Conservation (phyloP, 2,888 invertebrate genomes). For the Orthosia gracilis region DNA sequence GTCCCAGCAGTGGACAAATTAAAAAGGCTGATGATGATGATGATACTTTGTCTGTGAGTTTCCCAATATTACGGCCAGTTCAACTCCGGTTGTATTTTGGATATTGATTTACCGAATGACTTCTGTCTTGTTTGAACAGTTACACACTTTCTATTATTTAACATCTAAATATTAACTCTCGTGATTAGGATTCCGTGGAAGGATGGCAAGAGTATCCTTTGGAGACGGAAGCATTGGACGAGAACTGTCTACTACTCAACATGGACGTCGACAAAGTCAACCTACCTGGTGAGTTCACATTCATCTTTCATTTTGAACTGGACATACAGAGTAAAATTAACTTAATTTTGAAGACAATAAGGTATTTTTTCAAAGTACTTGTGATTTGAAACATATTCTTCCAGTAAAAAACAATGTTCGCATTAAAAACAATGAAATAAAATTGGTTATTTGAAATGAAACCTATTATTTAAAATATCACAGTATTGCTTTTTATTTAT, state of each 20-base stretch:
- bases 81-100: no score
- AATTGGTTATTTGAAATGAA: conserved; percentile 24
- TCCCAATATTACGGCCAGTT: no score
- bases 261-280: conserved; percentile 86
- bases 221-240: conserved; percentile 86
- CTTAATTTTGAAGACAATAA: neutral
- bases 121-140: no score
- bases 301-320: neutral
- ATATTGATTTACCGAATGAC: no score
- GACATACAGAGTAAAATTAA: conserved; percentile 10
- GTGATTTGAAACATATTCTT: neutral
- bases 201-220: conserved; percentile 87
- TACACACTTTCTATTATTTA: no score
- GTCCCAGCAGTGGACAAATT: no score
- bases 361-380: conserved; percentile 22
- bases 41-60: no score
- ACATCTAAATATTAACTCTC: neutral
- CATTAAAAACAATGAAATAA: neutral
- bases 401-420: neutral
- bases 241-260: conserved; percentile 87
- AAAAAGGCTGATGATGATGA: no score
- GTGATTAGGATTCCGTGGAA: conserved; percentile 84
- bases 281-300: conserved; percentile 78
- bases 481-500: conserved; percentile 28
- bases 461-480: neutral